These are phyloP conservation scores for Chouioia cunea DNA, from an alignment of 2,888 invertebrate genomes.

Conservation along the genomic window DNA sequence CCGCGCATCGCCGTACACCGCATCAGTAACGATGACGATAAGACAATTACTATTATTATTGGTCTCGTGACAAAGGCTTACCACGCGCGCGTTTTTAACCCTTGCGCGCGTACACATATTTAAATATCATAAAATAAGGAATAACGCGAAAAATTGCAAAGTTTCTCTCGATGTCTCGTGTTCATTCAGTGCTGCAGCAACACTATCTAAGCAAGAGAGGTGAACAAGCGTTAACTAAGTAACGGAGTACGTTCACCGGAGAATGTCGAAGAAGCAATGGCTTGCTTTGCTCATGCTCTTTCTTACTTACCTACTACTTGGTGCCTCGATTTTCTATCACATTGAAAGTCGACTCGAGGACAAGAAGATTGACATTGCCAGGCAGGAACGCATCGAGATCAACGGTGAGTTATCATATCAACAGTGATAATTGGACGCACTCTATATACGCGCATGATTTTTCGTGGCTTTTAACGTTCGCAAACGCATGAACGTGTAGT, in stretches of 20 bases:
- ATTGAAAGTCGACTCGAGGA: conserved; percentile 83
- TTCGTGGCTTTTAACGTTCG: no score
- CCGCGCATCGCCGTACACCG: not conserved
- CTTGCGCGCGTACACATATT: no score
- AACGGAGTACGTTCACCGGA: conserved; percentile 1
- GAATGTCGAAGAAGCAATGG: conserved; percentile 86
- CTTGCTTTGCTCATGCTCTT: conserved; percentile 81
- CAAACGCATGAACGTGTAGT: no score
- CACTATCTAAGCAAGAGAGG: not conserved
- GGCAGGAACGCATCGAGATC: conserved; percentile 76
- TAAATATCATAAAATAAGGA: no score
- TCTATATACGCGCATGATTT: no score
- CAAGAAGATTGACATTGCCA: conserved; percentile 72
- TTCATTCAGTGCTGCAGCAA: no score
- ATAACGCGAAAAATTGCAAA: no score
- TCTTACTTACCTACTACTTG: conserved; percentile 82
- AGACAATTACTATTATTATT: no score
- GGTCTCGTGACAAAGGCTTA: conserved; percentile 43
- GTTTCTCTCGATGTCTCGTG: no score
- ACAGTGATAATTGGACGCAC: no score
- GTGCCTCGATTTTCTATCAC: conserved; percentile 88
- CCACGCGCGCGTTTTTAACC: not conserved
- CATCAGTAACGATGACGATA: conserved; percentile 26
- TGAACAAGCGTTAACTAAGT: not conserved
- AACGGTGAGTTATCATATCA: conserved; percentile 74